Percentiles rank a stretch among this genome's conserved stretches.
phyloP scores from a whole-genome alignment of 1,140 invertebrate species.

The Drosophila sucinea region DNA sequence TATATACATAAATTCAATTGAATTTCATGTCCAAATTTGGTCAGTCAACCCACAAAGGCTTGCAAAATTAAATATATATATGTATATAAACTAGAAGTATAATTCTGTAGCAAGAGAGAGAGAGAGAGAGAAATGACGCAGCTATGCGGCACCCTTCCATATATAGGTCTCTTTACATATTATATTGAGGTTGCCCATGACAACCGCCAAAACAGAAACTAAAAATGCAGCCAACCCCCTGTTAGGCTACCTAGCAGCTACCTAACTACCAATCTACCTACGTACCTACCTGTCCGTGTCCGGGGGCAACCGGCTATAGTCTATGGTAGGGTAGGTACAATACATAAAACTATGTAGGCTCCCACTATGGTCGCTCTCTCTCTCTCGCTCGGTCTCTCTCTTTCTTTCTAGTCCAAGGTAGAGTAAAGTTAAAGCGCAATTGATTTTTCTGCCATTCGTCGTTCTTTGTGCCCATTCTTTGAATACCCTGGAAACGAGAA shows the following conservation, averaged over 20 bases:
- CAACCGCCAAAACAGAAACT: constrained; percentile 55
- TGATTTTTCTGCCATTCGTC: constrained; percentile 42
- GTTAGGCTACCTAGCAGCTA: constrained; percentile 31
- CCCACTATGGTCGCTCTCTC: neutral
- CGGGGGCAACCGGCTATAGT: too few species aligned
- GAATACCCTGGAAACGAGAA: constrained; percentile 2
- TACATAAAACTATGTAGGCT: neutral
- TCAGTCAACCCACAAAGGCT: constrained; percentile 59
- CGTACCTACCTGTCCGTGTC: constrained; percentile 33
- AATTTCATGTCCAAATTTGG: constrained; percentile 75
- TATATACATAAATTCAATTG: constrained; percentile 62
- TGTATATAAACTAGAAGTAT: constrained; percentile 13
- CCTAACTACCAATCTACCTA: constrained; percentile 43
- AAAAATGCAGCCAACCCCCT: constrained; percentile 53
- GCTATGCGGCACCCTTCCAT: constrained; percentile 30
- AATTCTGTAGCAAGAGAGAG: neutral
- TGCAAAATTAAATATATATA: constrained; percentile 52
- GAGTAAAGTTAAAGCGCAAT: constrained; percentile 50
- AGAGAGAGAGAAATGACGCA: constrained; percentile 46
- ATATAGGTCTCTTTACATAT: constrained; percentile 22
- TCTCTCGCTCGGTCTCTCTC: neutral
- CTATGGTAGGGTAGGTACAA: too few species aligned
- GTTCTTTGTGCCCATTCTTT: constrained; percentile 14
- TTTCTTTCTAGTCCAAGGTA: constrained; percentile 35
- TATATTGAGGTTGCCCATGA: constrained; percentile 68